phyloP scores from a whole-genome alignment of 2,888 invertebrate genomes.

The Nematopogon swammerdamellus region DNA sequence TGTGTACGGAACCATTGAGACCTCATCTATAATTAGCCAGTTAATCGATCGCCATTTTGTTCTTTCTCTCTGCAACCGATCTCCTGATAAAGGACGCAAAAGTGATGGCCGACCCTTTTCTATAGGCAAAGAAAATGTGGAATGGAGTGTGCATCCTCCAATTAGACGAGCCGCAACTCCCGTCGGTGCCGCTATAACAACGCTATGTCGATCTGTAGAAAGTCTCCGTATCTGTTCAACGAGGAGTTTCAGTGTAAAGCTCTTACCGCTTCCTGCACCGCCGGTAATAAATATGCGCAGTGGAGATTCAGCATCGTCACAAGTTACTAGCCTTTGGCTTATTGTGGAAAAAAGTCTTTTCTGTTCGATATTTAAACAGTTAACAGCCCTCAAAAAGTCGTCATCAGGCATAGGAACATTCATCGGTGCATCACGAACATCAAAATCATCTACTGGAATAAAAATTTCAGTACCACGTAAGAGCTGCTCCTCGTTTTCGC shows the following conservation, averaged over 20 bases:
- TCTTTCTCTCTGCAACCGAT: not conserved
- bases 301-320: no score
- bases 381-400: no score
- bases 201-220: not conserved
- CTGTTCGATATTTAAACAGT: no score
- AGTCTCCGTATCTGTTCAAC: not conserved
- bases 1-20: constrained; percentile 1
- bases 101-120: not conserved
- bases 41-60: not conserved
- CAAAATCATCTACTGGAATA: no score
- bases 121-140: not conserved
- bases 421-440: no score
- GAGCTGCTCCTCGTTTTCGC: no score
- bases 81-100: not conserved
- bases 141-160: not conserved
- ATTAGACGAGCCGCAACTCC: not conserved
- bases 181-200: not conserved
- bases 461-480: no score
- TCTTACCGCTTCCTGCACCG: not conserved
- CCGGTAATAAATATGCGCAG: no score
- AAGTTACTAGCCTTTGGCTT: no score
- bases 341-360: no score
- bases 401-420: no score
- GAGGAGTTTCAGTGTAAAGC: not conserved
- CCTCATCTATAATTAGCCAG: not conserved